Evolutionary conservation across 2,113 vertebrate genomes (phyloP).

Genomic region (Procavia capensis): DNA sequence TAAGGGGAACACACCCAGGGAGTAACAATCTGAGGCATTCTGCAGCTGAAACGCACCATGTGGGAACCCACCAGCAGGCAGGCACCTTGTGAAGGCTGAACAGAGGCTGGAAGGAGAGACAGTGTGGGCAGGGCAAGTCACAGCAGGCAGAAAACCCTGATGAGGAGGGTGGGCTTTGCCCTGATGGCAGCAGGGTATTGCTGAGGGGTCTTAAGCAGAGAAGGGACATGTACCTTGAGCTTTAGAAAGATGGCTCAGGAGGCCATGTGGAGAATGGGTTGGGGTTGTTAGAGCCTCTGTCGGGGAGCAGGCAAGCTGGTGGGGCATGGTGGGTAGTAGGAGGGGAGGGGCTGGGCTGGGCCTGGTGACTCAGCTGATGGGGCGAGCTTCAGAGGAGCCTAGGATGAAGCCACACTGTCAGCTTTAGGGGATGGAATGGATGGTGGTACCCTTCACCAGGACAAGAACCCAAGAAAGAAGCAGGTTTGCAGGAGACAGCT

Average conservation of each 20-base stretch:
- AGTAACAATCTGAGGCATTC: too few relatives aligned
- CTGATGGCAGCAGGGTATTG: neutral
- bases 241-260: neutral
- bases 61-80: neutral
- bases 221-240: neutral
- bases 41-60: too few relatives aligned
- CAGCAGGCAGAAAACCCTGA: neutral
- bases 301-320: neutral
- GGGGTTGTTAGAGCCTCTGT: neutral
- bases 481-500: neutral
- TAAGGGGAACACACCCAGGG: neutral
- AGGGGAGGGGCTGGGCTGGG: neutral
- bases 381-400: neutral
- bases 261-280: neutral
- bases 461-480: neutral
- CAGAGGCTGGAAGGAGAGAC: neutral
- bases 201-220: neutral
- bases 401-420: neutral
- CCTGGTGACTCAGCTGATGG: too few relatives aligned
- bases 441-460: neutral
- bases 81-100: neutral
- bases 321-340: too few relatives aligned
- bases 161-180: neutral
- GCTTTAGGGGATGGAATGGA: neutral
- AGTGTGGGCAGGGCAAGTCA: accelerated